phyloP scores from a whole-genome alignment of 1,140 invertebrate genomes.

The Drosophila ohnishii region DNA sequence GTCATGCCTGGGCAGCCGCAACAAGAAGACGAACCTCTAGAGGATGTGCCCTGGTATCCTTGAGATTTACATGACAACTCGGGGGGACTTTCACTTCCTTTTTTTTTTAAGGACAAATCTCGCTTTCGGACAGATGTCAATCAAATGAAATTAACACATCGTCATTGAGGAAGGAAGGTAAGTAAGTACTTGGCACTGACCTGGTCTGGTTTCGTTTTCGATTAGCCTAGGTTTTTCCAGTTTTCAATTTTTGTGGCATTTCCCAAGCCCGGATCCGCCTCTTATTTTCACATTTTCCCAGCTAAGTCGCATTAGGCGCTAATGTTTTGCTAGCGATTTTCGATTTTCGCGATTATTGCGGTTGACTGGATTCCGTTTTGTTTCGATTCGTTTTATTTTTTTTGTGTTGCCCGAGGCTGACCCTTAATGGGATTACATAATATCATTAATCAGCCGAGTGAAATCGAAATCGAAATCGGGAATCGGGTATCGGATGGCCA shows the following conservation, averaged over 20 bases:
- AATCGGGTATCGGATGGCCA: constrained; percentile 19
- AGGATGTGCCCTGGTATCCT: constrained; percentile 29
- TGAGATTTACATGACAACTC: constrained; percentile 57
- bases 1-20: constrained; percentile 62
- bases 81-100: constrained; percentile 16
- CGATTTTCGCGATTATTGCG: constrained; percentile 70
- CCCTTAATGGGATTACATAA: constrained; percentile 72
- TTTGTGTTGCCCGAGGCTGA: constrained; percentile 14
- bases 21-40: constrained; percentile 2
- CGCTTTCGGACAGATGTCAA: constrained; percentile 70
- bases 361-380: constrained; percentile 52
- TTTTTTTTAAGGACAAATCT: constrained; percentile 56
- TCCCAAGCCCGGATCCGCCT: constrained; percentile 12
- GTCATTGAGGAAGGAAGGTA: constrained; percentile 43
- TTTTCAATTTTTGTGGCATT: constrained; percentile 2
- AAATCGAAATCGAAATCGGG: constrained; percentile 41
- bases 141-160: constrained; percentile 77
- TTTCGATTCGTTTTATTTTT: not conserved
- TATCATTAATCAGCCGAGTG: constrained; percentile 75
- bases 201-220: constrained; percentile 18
- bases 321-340: constrained; percentile 59
- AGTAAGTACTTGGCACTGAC: not conserved
- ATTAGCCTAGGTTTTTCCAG: constrained; percentile 49
- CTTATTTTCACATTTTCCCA: constrained; percentile 13
- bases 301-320: constrained; percentile 64